Evolutionary conservation across 2,797 vertebrate genomes (phyloP).

Genomic region (Antennarius maculatus): DNA sequence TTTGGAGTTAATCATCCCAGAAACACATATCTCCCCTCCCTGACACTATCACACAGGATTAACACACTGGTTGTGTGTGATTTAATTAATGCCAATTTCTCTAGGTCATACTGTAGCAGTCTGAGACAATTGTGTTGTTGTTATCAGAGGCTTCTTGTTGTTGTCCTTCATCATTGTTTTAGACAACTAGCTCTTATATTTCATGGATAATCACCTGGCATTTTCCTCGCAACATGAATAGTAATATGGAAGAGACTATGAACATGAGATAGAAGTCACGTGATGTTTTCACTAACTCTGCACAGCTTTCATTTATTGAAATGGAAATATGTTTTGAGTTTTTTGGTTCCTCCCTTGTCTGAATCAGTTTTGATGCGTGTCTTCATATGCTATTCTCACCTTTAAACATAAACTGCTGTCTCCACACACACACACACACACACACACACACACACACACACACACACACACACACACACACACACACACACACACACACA

Average conservation of each 20-base stretch:
- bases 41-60: slow-evolving; percentile 74
- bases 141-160: slow-evolving; percentile 70
- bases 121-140: slow-evolving; percentile 68
- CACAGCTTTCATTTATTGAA: slow-evolving; percentile 4
- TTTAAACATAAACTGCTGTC: neutral
- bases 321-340: slow-evolving; percentile 6
- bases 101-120: slow-evolving; percentile 64
- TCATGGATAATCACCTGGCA: slow-evolving; percentile 55
- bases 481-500: too few species aligned
- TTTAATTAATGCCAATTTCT: slow-evolving; percentile 75
- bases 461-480: too few species aligned
- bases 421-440: too few species aligned
- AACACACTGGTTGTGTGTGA: slow-evolving; percentile 59
- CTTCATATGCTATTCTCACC: neutral
- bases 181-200: slow-evolving; percentile 61
- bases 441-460: too few species aligned
- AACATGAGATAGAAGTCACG: slow-evolving; percentile 10
- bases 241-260: slow-evolving; percentile 10
- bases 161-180: slow-evolving; percentile 70
- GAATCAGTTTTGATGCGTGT: neutral
- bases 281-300: slow-evolving; percentile 17
- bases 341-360: slow-evolving; percentile 3
- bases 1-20: slow-evolving; percentile 86
- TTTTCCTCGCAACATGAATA: slow-evolving; percentile 20
- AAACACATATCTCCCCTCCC: slow-evolving; percentile 80